Percentiles rank a stretch among this genome's conserved stretches.
phyloP scores from a whole-genome alignment of 1,140 invertebrate species.

The Drosophila repleta region DNA sequence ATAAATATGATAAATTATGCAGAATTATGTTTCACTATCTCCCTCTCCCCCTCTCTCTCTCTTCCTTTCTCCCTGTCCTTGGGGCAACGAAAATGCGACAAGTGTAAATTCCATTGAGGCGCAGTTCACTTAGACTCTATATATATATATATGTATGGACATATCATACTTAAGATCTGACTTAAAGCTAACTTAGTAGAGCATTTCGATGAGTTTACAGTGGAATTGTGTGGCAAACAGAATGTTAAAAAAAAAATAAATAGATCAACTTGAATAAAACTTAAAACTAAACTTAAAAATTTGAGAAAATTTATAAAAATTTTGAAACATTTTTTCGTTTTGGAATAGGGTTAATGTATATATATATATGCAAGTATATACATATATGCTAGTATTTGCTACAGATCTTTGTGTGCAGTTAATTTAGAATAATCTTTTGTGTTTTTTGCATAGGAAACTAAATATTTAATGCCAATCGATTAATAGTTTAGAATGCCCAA shows the following conservation, averaged over 20 bases:
- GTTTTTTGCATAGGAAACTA: conserved; percentile 32
- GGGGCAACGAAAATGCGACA: conserved; percentile 2
- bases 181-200: conserved; percentile 60
- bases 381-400: conserved; percentile 41
- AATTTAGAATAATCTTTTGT: conserved; percentile 27
- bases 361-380: neutral
- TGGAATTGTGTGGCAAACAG: neutral
- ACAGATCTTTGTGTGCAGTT: conserved; percentile 65
- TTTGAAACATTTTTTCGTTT: too few species aligned
- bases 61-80: conserved; percentile 7
- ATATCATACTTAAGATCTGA: conserved; percentile 4
- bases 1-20: conserved; percentile 75
- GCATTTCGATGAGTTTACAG: conserved; percentile 27
- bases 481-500: conserved; percentile 9
- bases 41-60: conserved; percentile 10
- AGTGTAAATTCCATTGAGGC: neutral
- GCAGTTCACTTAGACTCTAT: conserved; percentile 47
- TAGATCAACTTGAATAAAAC: conserved; percentile 26
- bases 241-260: conserved; percentile 14
- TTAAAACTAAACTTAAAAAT: neutral
- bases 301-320: too few species aligned
- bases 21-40: conserved; percentile 30
- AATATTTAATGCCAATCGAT: conserved; percentile 38
- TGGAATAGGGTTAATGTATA: neutral
- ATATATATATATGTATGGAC: neutral